A percentile compares a stretch with the other conserved stretches of the same genome.
phyloP scores from a whole-genome alignment of 1,140 invertebrate genomes.

The Cephus cinctus region DNA sequence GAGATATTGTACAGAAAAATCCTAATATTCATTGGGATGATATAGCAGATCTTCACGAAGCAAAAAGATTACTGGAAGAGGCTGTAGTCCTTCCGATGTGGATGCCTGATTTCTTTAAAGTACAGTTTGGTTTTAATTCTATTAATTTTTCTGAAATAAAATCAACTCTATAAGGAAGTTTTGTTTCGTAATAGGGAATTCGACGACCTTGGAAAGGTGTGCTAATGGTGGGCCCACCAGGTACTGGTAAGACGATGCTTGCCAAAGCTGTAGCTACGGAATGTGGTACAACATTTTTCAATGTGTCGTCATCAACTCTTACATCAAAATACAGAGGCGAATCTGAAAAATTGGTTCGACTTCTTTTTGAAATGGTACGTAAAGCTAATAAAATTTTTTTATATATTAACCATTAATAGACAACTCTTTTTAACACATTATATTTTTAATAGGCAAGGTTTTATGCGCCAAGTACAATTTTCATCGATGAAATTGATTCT shows the following conservation, averaged over 20 bases:
- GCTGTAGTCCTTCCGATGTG: slow-evolving; percentile 97
- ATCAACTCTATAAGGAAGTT: neutral
- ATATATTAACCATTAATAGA: neutral
- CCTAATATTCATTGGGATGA: slow-evolving; percentile 97
- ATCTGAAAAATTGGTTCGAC: slow-evolving; percentile 95
- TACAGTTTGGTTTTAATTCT: slow-evolving; percentile 33
- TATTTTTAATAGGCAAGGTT: slow-evolving; percentile 78
- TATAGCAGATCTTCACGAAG: slow-evolving; percentile 94
- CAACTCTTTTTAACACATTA: neutral
- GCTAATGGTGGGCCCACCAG: slow-evolving; percentile 95
- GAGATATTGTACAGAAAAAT: slow-evolving; percentile 98
- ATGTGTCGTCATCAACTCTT: slow-evolving; percentile 95
- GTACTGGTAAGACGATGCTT: slow-evolving; percentile 98
- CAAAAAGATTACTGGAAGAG: slow-evolving; percentile 93
- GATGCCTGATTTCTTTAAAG: slow-evolving; percentile 98
- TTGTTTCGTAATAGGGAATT: slow-evolving; percentile 73
- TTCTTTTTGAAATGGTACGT: slow-evolving; percentile 96
- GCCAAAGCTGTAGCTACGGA: slow-evolving; percentile 99
- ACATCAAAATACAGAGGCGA: slow-evolving; percentile 98
- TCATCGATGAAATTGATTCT: slow-evolving; percentile 99
- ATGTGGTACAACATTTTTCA: slow-evolving; percentile 99
- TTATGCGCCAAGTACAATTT: slow-evolving; percentile 98
- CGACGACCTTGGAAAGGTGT: slow-evolving; percentile 92
- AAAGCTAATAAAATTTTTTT: slow-evolving; percentile 7
- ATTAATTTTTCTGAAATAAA: neutral